Evolutionary conservation across 2,797 vertebrate species (phyloP).

Genomic region (Rhabdophis nuchalis): DNA sequence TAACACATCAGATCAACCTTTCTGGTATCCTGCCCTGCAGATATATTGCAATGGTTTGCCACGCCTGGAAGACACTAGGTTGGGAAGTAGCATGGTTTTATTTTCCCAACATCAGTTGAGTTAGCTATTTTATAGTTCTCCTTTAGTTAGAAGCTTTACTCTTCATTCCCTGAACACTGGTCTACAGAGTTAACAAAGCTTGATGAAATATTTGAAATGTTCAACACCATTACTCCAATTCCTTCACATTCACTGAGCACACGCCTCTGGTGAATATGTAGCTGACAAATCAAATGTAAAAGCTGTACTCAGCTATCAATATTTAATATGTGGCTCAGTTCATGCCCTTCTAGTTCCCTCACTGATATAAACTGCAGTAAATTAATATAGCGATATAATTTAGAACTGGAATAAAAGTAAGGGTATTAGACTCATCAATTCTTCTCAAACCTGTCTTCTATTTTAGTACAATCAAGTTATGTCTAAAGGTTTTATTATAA

Average conservation of each 20-base stretch:
- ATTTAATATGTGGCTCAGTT: constrained; percentile 6
- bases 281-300: constrained; percentile 30
- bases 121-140: background rate
- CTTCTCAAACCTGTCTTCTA: constrained; percentile 20
- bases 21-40: background rate
- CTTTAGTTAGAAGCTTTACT: background rate
- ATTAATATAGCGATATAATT: background rate
- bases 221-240: background rate
- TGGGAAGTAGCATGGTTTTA: background rate
- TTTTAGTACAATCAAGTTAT: constrained; percentile 7
- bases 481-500: background rate
- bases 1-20: background rate
- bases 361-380: background rate
- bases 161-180: constrained; percentile 15
- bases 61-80: background rate
- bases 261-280: constrained; percentile 25
- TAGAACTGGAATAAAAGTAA: constrained; percentile 24
- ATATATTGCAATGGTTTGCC: background rate
- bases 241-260: constrained; percentile 34
- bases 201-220: constrained; percentile 29
- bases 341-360: constrained; percentile 22
- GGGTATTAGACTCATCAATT: constrained; percentile 1
- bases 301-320: background rate
- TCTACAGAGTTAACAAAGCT: constrained; percentile 15
- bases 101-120: background rate